Evolutionary conservation across 2,888 invertebrate genomes (phyloP).

Genomic region (Lysandra coridon): DNA sequence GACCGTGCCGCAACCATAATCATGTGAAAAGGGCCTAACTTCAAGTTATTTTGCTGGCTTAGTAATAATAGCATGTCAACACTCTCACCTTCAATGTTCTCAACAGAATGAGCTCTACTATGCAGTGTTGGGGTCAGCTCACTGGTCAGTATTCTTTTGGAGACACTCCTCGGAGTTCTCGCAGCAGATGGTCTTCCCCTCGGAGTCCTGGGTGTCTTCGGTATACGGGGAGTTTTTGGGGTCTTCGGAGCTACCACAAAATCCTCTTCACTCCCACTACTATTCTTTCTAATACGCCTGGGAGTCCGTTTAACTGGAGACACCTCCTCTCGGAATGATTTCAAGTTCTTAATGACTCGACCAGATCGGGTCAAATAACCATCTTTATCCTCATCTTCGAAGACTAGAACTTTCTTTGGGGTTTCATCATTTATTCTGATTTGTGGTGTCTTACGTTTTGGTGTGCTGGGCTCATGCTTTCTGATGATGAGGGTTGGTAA

Average conservation of each 20-base stretch:
- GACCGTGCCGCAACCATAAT: no score
- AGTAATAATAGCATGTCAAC: no score
- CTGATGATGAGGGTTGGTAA: conserved; percentile 68
- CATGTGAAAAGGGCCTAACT: no score
- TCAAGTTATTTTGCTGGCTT: no score
- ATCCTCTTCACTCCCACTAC: conserved; percentile 60
- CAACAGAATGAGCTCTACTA: conserved; percentile 61
- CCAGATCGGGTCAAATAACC: conserved; percentile 55
- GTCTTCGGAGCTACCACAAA: conserved; percentile 52
- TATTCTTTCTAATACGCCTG: conserved; percentile 49
- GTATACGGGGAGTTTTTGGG: conserved; percentile 50
- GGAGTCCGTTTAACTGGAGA: conserved; percentile 61
- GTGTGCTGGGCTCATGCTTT: conserved; percentile 58
- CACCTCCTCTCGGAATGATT: conserved; percentile 58
- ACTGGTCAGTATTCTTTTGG: conserved; percentile 59
- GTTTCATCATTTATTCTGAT: conserved; percentile 56
- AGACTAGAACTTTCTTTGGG: conserved; percentile 61
- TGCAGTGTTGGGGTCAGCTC: conserved; percentile 66
- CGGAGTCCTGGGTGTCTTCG: conserved; percentile 52
- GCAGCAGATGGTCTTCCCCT: conserved; percentile 39
- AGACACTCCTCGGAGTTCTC: conserved; percentile 53
- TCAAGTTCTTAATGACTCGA: conserved; percentile 50
- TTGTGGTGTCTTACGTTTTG: conserved; percentile 60
- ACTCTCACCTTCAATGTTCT: conserved; percentile 62
- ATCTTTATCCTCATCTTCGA: conserved; percentile 57